Conservation (phyloP, 2,797 vertebrate genomes). For the Hippopotamyrus pictus region DNA sequence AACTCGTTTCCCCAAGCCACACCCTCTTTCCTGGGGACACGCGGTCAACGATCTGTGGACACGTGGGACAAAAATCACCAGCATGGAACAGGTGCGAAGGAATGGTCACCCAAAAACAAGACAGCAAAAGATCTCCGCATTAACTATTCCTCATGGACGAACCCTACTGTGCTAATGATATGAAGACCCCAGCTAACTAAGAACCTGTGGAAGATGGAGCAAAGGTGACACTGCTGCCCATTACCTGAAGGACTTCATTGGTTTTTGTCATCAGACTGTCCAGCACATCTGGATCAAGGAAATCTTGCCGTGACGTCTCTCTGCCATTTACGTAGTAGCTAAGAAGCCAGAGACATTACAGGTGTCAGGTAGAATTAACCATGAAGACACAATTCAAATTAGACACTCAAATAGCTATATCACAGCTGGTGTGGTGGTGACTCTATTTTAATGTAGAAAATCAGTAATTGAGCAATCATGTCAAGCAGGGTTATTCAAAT, state of each 20-base stretch:
- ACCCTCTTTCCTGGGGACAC: conserved; percentile 67
- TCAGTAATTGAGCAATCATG: not conserved
- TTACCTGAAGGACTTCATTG: conserved; percentile 70
- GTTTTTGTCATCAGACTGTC: conserved; percentile 67
- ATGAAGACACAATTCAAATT: not conserved
- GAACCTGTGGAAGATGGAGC: not conserved
- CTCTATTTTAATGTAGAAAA: not conserved
- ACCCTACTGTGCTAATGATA: not conserved
- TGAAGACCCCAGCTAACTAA: not conserved
- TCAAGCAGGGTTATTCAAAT: too few relatives aligned
- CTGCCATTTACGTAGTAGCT: conserved; percentile 90
- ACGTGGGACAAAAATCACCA: not conserved
- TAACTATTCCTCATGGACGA: not conserved
- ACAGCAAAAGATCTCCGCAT: not conserved
- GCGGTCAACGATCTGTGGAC: conserved; percentile 43
- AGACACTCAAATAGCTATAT: not conserved
- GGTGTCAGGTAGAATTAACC: not conserved
- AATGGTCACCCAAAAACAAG: not conserved
- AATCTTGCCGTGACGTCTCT: conserved; percentile 74
- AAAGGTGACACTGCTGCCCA: not conserved
- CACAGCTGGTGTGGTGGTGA: not conserved
- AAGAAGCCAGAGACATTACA: not conserved
- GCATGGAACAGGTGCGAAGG: not conserved
- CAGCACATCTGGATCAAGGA: conserved; percentile 76
- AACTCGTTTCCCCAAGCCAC: conserved; percentile 92